A percentile compares a stretch with the other conserved stretches of the same genome.
These are phyloP conservation scores for Anseranas semipalmata DNA, from an alignment of 2,113 vertebrate species.

Conservation along the genomic window DNA sequence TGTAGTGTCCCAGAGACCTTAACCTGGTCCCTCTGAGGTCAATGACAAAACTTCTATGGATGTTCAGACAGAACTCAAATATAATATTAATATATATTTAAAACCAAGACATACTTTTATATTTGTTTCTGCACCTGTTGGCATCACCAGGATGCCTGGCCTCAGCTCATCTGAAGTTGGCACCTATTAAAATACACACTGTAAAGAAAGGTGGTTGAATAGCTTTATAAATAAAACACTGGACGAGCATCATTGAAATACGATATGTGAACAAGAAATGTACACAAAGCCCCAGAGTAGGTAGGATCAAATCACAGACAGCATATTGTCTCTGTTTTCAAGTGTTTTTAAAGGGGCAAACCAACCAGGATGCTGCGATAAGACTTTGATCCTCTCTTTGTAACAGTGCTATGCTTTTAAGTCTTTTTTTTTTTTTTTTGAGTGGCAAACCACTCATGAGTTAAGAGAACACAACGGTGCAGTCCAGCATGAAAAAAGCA, in stretches of 20 bases:
- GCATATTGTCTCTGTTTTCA: conserved; percentile 43
- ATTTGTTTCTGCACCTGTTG: not conserved
- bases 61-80: not conserved
- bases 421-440: conserved; percentile 1
- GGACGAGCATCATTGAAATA: conserved; percentile 2
- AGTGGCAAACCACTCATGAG: conserved; percentile 34
- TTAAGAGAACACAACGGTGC: conserved; percentile 18
- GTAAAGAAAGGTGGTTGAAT: conserved; percentile 11
- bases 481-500: not conserved
- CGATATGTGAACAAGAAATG: not conserved
- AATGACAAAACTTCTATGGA: not conserved
- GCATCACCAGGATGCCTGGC: not conserved
- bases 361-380: conserved; percentile 42
- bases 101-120: not conserved
- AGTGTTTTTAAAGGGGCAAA: conserved; percentile 59
- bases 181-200: not conserved
- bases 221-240: not conserved
- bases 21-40: not conserved
- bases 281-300: conserved; percentile 16
- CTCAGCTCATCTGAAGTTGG: not conserved
- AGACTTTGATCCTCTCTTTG: conserved; percentile 66
- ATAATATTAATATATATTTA: not conserved
- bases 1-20: not conserved
- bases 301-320: conserved; percentile 39
- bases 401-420: conserved; percentile 41